These are phyloP conservation scores for Dunckerocampus dactyliophorus DNA, from an alignment of 2,113 vertebrate genomes.

Conservation along the genomic window DNA sequence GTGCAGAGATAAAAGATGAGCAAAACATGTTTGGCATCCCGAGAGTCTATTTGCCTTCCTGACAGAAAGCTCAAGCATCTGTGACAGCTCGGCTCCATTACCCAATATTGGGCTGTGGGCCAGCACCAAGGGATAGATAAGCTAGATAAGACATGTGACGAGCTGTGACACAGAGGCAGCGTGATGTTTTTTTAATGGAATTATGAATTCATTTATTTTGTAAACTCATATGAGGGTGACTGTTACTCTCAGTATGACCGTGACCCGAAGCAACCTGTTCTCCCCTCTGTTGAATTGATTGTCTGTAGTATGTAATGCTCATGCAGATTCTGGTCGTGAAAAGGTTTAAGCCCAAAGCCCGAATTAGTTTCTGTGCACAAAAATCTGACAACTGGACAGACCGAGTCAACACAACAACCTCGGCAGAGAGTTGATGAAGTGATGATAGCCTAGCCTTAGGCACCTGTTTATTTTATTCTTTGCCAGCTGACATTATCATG, in stretches of 20 bases:
- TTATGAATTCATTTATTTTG: neutral
- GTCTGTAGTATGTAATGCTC: neutral
- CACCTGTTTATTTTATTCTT: slow-evolving; percentile 41
- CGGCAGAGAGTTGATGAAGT: slow-evolving; percentile 1
- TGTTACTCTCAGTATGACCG: too few relatives aligned
- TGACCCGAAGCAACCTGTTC: neutral
- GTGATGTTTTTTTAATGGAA: slow-evolving; percentile 30
- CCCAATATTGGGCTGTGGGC: slow-evolving; percentile 65
- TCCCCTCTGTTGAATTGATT: neutral
- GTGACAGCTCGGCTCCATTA: slow-evolving; percentile 68
- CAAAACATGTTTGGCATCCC: slow-evolving; percentile 55
- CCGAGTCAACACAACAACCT: neutral
- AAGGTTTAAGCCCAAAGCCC: neutral
- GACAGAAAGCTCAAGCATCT: slow-evolving; percentile 67
- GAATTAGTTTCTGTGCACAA: neutral
- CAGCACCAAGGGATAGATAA: slow-evolving; percentile 23
- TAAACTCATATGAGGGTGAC: too few relatives aligned
- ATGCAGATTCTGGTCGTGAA: neutral
- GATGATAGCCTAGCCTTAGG: slow-evolving; percentile 14
- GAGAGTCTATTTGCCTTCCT: slow-evolving; percentile 58
- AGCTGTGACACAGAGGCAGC: slow-evolving; percentile 49
- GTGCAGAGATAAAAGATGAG: slow-evolving; percentile 20
- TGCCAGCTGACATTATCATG: slow-evolving; percentile 32
- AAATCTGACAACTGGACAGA: slow-evolving; percentile 7
- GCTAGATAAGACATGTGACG: slow-evolving; percentile 58